Percentiles rank a stretch among this genome's conserved stretches.
Evolutionary conservation across 2,797 vertebrate genomes (phyloP).

Genomic region (Acipenser oxyrinchus): DNA sequence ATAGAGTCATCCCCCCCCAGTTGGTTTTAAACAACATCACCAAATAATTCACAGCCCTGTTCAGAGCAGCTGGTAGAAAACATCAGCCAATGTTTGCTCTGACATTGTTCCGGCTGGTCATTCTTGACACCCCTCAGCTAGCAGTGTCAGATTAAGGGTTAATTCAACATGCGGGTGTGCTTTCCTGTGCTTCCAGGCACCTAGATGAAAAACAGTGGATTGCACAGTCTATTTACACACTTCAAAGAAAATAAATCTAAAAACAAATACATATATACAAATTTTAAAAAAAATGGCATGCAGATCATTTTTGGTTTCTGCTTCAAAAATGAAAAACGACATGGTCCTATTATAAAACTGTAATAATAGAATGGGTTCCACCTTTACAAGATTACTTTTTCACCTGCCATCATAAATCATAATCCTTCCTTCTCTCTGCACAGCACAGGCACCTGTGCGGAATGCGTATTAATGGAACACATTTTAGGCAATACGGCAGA

Average conservation of each 20-base stretch:
- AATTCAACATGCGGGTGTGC: slow-evolving; percentile 10
- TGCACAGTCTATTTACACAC: too few species aligned
- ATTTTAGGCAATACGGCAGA: not conserved
- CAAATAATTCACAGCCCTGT: slow-evolving; percentile 34
- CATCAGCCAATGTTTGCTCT: slow-evolving; percentile 28
- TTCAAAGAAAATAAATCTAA: too few species aligned
- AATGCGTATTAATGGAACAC: not conserved
- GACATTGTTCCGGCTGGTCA: slow-evolving; percentile 13
- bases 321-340: too few species aligned
- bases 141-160: slow-evolving; percentile 12
- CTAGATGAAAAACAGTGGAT: too few species aligned
- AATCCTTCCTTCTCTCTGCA: slow-evolving; percentile 5
- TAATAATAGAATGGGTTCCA: slow-evolving; percentile 39
- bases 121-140: slow-evolving; percentile 25
- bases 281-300: too few species aligned
- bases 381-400: slow-evolving; percentile 37
- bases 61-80: slow-evolving; percentile 43
- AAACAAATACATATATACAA: too few species aligned
- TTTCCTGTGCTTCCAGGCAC: not conserved
- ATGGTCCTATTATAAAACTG: slow-evolving; percentile 38
- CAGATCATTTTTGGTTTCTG: too few species aligned
- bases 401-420: slow-evolving; percentile 51
- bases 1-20: slow-evolving; percentile 40
- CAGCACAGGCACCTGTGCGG: slow-evolving; percentile 23
- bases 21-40: slow-evolving; percentile 43